A percentile compares a stretch with the other conserved stretches of the same genome.
Evolutionary conservation across 1,140 invertebrate genomes (phyloP).

Genomic region (Holotrichia oblita): DNA sequence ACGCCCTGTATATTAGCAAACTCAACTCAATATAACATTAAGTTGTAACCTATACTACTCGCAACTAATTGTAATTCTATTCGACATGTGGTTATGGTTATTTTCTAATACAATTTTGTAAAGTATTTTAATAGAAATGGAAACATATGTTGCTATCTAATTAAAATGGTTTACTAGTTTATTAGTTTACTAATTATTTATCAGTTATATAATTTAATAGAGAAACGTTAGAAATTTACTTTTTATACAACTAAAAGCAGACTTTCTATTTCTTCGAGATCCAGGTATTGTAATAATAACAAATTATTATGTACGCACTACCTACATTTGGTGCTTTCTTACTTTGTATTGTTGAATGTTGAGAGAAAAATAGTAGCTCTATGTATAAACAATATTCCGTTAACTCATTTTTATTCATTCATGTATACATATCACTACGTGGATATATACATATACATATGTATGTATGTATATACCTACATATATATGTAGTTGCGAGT

Average conservation of each 20-base stretch:
- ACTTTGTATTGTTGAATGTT: background rate
- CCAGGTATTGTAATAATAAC: background rate
- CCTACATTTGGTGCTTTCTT: background rate
- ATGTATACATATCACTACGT: too few species aligned
- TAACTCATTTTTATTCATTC: background rate
- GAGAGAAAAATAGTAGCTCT: background rate
- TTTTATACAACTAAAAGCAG: background rate
- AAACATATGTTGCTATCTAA: too few species aligned
- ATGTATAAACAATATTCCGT: background rate
- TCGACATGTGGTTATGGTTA: too few species aligned
- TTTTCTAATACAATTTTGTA: too few species aligned
- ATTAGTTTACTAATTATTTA: background rate
- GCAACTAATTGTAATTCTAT: too few species aligned
- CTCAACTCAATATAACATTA: too few species aligned
- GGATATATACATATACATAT: too few species aligned
- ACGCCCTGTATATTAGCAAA: too few species aligned
- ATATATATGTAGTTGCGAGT: background rate
- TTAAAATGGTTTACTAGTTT: too few species aligned
- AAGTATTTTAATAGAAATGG: too few species aligned
- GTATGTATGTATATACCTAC: background rate
- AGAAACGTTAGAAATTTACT: background rate
- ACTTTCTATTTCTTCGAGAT: background rate
- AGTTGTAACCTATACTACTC: too few species aligned
- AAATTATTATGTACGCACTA: background rate
- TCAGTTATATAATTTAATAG: background rate